Conservation (phyloP, 2,797 vertebrate species). For the Acrocephalus scirpaceus region DNA sequence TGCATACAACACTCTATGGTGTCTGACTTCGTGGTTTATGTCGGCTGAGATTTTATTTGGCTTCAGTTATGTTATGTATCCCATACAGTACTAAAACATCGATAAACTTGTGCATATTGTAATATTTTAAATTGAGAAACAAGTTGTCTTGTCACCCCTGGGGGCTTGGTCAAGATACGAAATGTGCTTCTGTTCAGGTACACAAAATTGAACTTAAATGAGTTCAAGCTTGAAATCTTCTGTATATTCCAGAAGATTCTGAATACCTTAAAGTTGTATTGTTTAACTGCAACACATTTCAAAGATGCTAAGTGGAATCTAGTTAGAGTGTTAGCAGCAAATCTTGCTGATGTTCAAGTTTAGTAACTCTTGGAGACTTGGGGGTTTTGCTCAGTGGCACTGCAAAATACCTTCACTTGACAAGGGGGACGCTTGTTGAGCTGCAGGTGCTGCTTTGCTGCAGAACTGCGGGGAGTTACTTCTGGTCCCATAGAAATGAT, state of each 20-base stretch:
- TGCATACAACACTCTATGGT: not conserved
- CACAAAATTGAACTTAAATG: not conserved
- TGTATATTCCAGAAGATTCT: not conserved
- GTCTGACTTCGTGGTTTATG: not conserved
- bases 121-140: not conserved
- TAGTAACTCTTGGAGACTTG: not conserved
- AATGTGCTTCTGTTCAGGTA: fast-evolving
- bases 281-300: not conserved
- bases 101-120: not conserved
- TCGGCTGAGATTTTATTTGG: not conserved
- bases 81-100: not conserved
- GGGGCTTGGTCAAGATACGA: not conserved
- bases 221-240: not conserved
- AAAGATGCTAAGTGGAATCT: not conserved
- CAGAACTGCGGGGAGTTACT: not conserved
- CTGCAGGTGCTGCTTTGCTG: not conserved
- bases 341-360: not conserved
- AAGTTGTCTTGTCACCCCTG: not conserved
- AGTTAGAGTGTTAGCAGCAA: not conserved
- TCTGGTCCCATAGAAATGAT: not conserved
- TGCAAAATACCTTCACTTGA: not conserved
- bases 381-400: not conserved
- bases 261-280: not conserved
- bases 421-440: not conserved
- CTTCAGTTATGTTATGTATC: not conserved